phyloP scores from a whole-genome alignment of 2,113 vertebrate genomes.

The Lonchura striata region DNA sequence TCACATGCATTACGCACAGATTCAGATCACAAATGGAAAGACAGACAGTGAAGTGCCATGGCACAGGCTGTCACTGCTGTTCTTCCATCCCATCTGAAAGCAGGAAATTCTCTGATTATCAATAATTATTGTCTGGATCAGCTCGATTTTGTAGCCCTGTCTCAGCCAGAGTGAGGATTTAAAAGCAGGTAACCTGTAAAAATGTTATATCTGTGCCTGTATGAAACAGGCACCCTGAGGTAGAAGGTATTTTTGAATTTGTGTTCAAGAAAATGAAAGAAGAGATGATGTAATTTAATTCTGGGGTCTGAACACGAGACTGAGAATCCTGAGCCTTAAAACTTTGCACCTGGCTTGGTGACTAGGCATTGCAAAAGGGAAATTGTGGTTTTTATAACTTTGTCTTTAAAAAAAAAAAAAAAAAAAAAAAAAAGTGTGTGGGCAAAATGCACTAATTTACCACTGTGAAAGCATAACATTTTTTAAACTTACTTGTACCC shows the following conservation, averaged over 20 bases:
- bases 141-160: not conserved
- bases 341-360: not conserved
- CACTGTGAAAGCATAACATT: not conserved
- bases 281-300: not conserved
- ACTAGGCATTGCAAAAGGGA: not conserved
- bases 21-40: not conserved
- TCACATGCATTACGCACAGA: not conserved
- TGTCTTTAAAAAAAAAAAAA: not conserved
- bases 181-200: not conserved
- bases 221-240: not conserved
- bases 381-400: not conserved
- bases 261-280: not conserved
- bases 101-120: not conserved
- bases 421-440: not conserved
- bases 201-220: not conserved
- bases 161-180: not conserved
- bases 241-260: not conserved
- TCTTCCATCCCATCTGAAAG: not conserved
- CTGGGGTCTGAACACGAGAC: not conserved
- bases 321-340: not conserved
- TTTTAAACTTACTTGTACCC: not conserved
- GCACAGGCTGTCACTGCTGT: not conserved
- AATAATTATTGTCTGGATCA: not conserved
- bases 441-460: slow-evolving; percentile 21
- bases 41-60: not conserved